Base-by-base conservation (phyloP, 2,113 vertebrate genomes). In the Nesogale talazaci region DNA sequence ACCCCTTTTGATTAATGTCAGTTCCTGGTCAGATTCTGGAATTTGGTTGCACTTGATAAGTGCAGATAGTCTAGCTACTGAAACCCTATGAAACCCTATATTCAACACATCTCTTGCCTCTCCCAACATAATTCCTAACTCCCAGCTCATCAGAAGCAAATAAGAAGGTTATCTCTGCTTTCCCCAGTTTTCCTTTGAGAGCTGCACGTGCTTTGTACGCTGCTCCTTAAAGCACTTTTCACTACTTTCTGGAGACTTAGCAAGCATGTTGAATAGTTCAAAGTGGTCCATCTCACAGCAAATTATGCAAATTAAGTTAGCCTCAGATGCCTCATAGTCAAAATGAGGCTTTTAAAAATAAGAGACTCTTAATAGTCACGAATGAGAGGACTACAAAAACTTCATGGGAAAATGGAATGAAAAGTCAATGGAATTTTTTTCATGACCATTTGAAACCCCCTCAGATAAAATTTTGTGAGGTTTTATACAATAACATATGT, bases 231-330 rank as follows among this genome's bases (percentile, higher is more conserved):
- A 88, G 59, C 56, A 59, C 8, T 20, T 92, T 84, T 63, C 22
- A 95, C n/a, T 63, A 38, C 79, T 79, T 94, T 34, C 79, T 75
- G 22, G 86, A 91, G 79, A 93, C 90, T 78, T 70, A 38, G 11
- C 29, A 46, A 22, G 23, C 31, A 67, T 46, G 17, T 72, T 74
- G 80, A 91, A 70, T 61, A 94, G 61, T 23, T 74, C 83, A 75
- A 90, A 74, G 88, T 88, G 75, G 92, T 46, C 75, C 89, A 75
- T 82, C 31, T 14, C 38, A 31, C 84, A 91, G 36, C 63, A 87
- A 94, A 89, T 89, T 72, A 83, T 88, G 34, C 76, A 95, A 90
- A 88, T 52, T 74, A 10, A 6, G 77, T 57, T 70, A 83, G 70
- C 19, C 82, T 94, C 80, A 36, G 31, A 77, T 56, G 74, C 52